phyloP scores from a whole-genome alignment of 35 echinoderm and acorn worm species.

The Lytechinus variegatus region DNA sequence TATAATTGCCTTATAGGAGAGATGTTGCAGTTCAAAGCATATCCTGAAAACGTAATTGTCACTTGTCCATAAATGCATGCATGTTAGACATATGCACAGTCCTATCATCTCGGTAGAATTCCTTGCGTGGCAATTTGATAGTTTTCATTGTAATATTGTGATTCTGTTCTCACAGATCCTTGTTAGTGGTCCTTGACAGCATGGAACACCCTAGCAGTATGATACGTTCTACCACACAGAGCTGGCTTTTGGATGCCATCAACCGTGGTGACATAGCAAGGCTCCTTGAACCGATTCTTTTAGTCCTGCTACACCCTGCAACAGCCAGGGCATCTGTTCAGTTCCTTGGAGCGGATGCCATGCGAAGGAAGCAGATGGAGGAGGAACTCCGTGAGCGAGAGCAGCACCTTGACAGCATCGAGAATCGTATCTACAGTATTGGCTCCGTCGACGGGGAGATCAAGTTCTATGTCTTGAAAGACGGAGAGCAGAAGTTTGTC shows the following conservation, averaged over 20 bases:
- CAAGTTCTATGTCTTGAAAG: conserved; percentile 83
- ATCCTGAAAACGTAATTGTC: too few relatives aligned
- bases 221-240: conserved; percentile 81
- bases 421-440: conserved; percentile 92
- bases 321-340: conserved; percentile 94
- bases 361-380: conserved; percentile 53
- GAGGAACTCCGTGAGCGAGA: conserved; percentile 52
- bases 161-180: conserved; percentile 63
- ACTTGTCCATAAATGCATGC: too few relatives aligned
- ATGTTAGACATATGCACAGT: too few relatives aligned
- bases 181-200: conserved; percentile 90
- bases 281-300: conserved; percentile 88
- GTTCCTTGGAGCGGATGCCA: conserved; percentile 70
- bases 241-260: conserved; percentile 94
- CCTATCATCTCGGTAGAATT: too few relatives aligned
- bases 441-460: conserved; percentile 89
- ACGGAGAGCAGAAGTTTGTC: conserved; percentile 73
- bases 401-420: conserved; percentile 58
- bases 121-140: too few relatives aligned
- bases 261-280: conserved; percentile 93
- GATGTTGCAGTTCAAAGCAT: too few relatives aligned
- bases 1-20: too few relatives aligned
- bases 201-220: conserved; percentile 92
- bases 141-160: not conserved
- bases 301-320: conserved; percentile 91